These are phyloP conservation scores for Hucho hucho DNA, from an alignment of 2,113 vertebrate species.

Conservation along the genomic window DNA sequence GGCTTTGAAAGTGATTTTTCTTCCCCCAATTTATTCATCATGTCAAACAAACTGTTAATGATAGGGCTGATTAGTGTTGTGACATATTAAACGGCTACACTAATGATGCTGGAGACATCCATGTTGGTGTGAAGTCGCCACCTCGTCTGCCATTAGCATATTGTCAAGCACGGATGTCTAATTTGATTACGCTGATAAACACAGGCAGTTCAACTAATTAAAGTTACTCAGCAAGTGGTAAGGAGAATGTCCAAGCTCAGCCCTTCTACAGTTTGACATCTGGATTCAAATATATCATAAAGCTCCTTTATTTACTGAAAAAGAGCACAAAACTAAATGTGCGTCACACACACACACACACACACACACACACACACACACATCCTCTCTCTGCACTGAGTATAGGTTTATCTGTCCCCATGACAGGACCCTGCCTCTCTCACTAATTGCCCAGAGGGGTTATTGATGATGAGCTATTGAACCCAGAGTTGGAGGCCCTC, in stretches of 20 bases:
- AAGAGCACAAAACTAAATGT: background rate
- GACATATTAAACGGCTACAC: slow-evolving; percentile 32
- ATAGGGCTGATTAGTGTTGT: slow-evolving; percentile 30
- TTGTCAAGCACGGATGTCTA: slow-evolving; percentile 21
- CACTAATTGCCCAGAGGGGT: slow-evolving; percentile 73
- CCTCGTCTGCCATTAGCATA: slow-evolving; percentile 13
- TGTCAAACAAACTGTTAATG: slow-evolving; percentile 3
- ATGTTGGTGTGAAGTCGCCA: background rate
- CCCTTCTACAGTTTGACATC: background rate
- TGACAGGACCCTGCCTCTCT: slow-evolving; percentile 66
- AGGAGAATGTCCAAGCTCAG: background rate
- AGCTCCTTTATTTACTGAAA: background rate
- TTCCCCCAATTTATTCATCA: slow-evolving; percentile 21
- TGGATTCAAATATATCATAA: background rate
- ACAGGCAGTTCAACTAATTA: slow-evolving; percentile 34
- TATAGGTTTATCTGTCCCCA: slow-evolving; percentile 64
- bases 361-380: slow-evolving; percentile 8
- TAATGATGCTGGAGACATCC: slow-evolving; percentile 14
- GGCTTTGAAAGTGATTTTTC: slow-evolving; percentile 25
- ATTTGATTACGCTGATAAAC: slow-evolving; percentile 4
- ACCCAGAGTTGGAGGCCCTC: slow-evolving; percentile 61
- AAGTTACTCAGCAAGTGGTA: slow-evolving; percentile 28
- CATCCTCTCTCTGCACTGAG: background rate
- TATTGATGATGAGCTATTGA: slow-evolving; percentile 79
- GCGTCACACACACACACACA: too few relatives aligned